phyloP scores from a whole-genome alignment of 2,113 vertebrate genomes.

The Larimichthys crocea region DNA sequence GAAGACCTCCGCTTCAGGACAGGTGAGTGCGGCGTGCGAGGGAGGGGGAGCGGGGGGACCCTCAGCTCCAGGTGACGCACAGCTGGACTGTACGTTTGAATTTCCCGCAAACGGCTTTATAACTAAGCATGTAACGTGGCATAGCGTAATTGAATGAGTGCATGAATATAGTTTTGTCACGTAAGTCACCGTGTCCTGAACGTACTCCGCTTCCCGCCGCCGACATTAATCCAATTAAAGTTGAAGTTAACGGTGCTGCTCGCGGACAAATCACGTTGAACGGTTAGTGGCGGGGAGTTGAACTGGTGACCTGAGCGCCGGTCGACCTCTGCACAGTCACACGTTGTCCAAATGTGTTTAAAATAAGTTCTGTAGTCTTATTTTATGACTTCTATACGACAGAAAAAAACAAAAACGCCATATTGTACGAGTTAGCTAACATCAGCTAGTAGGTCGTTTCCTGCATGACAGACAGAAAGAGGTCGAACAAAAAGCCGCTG shows the following conservation, averaged over 20 bases:
- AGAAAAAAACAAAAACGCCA: too few species aligned
- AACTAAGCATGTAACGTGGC: background rate
- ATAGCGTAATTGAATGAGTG: background rate
- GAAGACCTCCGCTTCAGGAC: slow-evolving; percentile 89
- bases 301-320: background rate
- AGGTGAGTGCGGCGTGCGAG: slow-evolving; percentile 81
- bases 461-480: background rate
- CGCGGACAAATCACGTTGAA: background rate
- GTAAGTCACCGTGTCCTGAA: background rate
- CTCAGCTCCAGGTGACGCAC: background rate
- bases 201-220: background rate
- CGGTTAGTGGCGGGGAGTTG: background rate
- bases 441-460: slow-evolving; percentile 35
- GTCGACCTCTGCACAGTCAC: background rate
- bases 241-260: background rate
- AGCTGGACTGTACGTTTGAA: background rate
- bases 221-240: background rate
- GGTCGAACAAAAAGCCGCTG: background rate
- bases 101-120: background rate
- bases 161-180: background rate
- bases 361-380: background rate
- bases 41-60: background rate
- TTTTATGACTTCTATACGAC: background rate
- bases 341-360: background rate
- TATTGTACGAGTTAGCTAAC: slow-evolving; percentile 2